Percentiles rank a stretch among this genome's conserved stretches.
These are phyloP conservation scores for Cuniculus paca DNA, from an alignment of 2,797 vertebrate species.

Conservation along the genomic window DNA sequence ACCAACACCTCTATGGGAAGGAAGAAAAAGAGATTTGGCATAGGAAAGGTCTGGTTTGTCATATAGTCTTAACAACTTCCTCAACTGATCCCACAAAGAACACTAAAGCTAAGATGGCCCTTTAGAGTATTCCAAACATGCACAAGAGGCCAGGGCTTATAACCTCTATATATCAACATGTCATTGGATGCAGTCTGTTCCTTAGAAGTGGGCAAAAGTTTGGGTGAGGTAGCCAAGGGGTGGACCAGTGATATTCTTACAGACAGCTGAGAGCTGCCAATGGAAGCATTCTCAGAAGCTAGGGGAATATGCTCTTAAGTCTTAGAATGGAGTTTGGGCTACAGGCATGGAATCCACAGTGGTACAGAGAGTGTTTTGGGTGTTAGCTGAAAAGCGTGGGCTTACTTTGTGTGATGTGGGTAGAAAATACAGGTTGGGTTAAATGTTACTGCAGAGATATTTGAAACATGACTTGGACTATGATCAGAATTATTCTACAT, in stretches of 20 bases:
- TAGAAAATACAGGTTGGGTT: slow-evolving; percentile 1
- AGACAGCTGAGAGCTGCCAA: not conserved
- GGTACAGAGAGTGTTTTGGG: not conserved
- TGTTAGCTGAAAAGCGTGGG: not conserved
- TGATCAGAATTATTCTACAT: not conserved
- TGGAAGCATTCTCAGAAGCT: not conserved
- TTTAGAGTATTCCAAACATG: not conserved
- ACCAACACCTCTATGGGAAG: not conserved
- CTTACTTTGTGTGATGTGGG: not conserved
- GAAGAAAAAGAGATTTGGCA: not conserved
- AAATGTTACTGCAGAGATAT: not conserved
- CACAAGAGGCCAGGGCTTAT: not conserved
- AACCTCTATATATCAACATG: not conserved
- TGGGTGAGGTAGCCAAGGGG: not conserved
- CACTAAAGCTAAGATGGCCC: not conserved
- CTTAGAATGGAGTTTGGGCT: not conserved
- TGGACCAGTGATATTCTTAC: not conserved
- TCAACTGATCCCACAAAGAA: not conserved
- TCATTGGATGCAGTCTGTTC: not conserved
- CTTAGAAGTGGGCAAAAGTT: not conserved
- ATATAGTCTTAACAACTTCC: not conserved
- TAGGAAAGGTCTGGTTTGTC: not conserved
- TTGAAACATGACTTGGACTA: slow-evolving; percentile 28
- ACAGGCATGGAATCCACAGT: not conserved
- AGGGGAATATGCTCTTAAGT: not conserved